Percentiles rank a stretch among this genome's conserved stretches.
phyloP scores from a whole-genome alignment of 2,113 vertebrate species.

The Tachuris rubrigastra region DNA sequence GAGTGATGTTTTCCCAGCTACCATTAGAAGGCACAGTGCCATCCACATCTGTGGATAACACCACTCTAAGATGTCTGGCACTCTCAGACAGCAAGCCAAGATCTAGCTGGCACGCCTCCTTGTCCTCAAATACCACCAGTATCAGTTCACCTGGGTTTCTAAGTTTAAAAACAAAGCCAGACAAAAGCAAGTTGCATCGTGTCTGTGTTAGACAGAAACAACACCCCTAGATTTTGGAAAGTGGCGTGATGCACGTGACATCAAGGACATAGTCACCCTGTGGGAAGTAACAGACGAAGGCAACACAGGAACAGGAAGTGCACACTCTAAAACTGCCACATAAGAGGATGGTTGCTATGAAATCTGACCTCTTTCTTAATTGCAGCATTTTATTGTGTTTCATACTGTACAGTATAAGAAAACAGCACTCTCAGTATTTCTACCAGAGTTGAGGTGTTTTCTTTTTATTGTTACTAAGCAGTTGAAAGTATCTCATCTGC shows the following conservation, averaged over 20 bases:
- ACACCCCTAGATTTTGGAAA: background rate
- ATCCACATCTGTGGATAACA: background rate
- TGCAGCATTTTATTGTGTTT: background rate
- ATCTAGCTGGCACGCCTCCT: background rate
- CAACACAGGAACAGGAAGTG: accelerated
- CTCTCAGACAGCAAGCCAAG: background rate
- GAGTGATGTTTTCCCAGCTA: background rate
- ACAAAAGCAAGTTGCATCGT: background rate
- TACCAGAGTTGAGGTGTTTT: background rate
- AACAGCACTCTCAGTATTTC: background rate
- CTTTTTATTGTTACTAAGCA: background rate
- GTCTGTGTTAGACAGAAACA: background rate
- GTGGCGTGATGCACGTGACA: background rate
- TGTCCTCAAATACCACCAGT: background rate
- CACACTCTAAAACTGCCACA: background rate
- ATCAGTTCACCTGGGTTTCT: background rate
- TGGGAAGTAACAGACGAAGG: background rate
- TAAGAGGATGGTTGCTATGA: background rate
- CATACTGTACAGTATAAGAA: background rate
- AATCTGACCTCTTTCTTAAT: background rate
- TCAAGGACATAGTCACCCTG: background rate
- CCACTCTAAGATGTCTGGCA: background rate
- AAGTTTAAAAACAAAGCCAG: background rate
- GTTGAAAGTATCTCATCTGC: background rate
- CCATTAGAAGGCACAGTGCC: background rate